These are phyloP conservation scores for Odontophorus gujanensis DNA, from an alignment of 2,113 vertebrate genomes.

Conservation along the genomic window DNA sequence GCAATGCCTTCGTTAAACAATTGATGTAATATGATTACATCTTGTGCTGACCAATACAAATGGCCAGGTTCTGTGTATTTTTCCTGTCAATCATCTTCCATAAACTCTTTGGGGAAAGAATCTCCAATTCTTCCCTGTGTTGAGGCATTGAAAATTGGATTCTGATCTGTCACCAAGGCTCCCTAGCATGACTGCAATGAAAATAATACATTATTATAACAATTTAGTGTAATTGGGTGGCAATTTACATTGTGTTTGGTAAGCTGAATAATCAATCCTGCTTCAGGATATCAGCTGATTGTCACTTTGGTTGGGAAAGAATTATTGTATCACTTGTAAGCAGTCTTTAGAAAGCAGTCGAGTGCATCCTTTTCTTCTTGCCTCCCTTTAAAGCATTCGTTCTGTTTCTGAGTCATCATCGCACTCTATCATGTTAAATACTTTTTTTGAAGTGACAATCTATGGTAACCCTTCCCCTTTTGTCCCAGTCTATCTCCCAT, in stretches of 20 bases:
- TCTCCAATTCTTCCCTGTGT: rapidly evolving
- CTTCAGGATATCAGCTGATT: constrained; percentile 7
- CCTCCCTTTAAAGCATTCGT: background rate
- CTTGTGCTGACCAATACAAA: background rate
- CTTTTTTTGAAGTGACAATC: constrained; percentile 17
- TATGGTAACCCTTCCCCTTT: background rate
- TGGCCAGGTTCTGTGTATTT: background rate
- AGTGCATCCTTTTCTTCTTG: constrained; percentile 7
- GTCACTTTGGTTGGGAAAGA: constrained; percentile 11
- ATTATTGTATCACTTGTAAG: background rate
- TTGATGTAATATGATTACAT: background rate
- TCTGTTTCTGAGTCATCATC: constrained; percentile 35
- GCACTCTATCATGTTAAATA: background rate
- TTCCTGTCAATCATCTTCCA: background rate
- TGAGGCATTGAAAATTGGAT: background rate
- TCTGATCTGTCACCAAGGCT: background rate
- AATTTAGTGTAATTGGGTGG: background rate
- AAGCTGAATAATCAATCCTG: constrained; percentile 23
- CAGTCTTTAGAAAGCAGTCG: constrained; percentile 17
- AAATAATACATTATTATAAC: background rate
- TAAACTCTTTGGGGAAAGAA: background rate
- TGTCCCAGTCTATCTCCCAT: background rate
- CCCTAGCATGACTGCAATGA: background rate
- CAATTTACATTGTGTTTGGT: background rate
- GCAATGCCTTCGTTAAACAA: background rate